Evolutionary conservation across 2,888 invertebrate genomes (phyloP).

Genomic region (Drosophila kuntzei): DNA sequence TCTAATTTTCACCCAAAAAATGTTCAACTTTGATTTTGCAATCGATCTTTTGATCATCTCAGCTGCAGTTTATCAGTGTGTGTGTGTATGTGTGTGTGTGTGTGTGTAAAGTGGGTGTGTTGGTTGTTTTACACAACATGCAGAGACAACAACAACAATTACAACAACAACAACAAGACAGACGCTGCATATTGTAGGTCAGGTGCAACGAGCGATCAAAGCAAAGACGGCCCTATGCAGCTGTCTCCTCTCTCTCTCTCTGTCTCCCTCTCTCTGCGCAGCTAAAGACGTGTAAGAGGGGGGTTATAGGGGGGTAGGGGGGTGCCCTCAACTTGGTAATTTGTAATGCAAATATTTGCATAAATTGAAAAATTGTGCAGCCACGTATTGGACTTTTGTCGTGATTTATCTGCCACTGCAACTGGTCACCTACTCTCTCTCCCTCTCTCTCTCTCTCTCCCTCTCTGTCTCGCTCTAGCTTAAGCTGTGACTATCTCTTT

Average conservation of each 20-base stretch:
- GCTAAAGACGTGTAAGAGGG: neutral
- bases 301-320: neutral
- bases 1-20: conserved; percentile 63
- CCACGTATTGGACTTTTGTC: conserved; percentile 60
- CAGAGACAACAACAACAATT: conserved; percentile 32
- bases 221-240: conserved; percentile 53
- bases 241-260: conserved; percentile 9
- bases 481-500: conserved; percentile 8
- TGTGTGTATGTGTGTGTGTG: conserved; percentile 14
- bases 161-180: conserved; percentile 27
- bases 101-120: conserved; percentile 71
- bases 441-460: neutral
- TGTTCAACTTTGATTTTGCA: conserved; percentile 45
- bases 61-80: conserved; percentile 1
- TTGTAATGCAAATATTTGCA: conserved; percentile 79
- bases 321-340: conserved; percentile 63
- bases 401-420: conserved; percentile 57
- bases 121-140: conserved; percentile 62
- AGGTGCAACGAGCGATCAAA: conserved; percentile 58
- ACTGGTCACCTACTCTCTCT: conserved; percentile 5
- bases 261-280: neutral
- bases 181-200: conserved; percentile 66
- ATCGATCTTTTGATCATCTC: conserved; percentile 38
- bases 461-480: neutral
- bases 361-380: conserved; percentile 64